Conservation (phyloP, 2,113 vertebrate species). For the Psammodynastes pulverulentus region DNA sequence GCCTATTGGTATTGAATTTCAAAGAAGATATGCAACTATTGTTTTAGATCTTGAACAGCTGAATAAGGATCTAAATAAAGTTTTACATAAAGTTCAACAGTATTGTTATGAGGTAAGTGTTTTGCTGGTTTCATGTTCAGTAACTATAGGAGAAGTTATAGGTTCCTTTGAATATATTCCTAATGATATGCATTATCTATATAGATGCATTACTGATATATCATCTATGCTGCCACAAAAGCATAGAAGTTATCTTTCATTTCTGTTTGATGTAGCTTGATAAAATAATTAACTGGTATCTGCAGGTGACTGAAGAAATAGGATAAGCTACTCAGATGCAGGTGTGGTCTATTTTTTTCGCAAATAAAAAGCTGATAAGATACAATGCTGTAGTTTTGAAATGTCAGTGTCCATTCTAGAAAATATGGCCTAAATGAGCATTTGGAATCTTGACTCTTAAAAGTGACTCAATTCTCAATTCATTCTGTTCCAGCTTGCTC, state of each 20-base stretch:
- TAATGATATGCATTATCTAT: neutral
- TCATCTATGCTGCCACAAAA: neutral
- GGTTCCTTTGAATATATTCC: neutral
- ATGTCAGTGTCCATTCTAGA: neutral
- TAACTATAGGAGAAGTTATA: neutral
- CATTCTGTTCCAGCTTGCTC: slow-evolving; percentile 78
- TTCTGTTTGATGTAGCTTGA: neutral
- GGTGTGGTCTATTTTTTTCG: neutral
- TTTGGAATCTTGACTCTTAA: neutral
- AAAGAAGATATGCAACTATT: slow-evolving; percentile 91
- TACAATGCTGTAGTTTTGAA: neutral
- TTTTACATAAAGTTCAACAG: slow-evolving; percentile 94
- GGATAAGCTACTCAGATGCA: neutral
- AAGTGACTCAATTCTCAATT: neutral
- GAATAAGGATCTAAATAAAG: slow-evolving; percentile 97
- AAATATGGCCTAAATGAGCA: neutral
- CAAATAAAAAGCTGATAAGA: neutral
- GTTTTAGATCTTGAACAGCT: slow-evolving; percentile 94
- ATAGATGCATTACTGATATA: neutral
- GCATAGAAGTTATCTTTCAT: neutral
- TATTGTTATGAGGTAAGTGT: slow-evolving; percentile 88
- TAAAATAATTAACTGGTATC: neutral
- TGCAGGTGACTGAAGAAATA: neutral
- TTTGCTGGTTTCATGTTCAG: neutral
- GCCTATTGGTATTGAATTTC: slow-evolving; percentile 89